Evolutionary conservation across 2,888 invertebrate species (phyloP).

Genomic region (Nematopogon swammerdamellus): DNA sequence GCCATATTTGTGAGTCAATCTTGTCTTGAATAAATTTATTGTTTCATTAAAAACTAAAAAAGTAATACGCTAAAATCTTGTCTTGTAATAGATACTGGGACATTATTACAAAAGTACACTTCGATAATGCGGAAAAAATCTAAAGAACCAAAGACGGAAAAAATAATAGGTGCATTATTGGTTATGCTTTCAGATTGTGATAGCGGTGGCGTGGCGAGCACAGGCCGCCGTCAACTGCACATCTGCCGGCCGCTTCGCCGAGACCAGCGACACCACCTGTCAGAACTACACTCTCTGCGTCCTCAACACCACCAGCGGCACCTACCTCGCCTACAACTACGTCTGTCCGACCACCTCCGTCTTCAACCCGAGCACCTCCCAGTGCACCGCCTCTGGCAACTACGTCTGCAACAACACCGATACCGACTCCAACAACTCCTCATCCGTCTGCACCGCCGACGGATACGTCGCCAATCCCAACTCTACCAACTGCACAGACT

Average conservation of each 20-base stretch:
- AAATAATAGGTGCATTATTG: no score
- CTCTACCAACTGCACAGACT: constrained; percentile 28
- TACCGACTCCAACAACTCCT: constrained; percentile 8
- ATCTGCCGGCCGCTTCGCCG: constrained; percentile 29
- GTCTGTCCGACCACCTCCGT: constrained; percentile 37
- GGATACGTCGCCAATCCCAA: constrained; percentile 29
- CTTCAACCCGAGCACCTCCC: constrained; percentile 28
- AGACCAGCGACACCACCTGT: constrained; percentile 34
- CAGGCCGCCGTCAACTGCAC: constrained; percentile 25
- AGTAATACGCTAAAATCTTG: no score
- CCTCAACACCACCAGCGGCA: constrained; percentile 16
- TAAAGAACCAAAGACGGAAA: no score
- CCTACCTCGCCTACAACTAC: constrained; percentile 30
- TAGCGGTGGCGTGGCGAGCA: not conserved
- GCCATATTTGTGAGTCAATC: no score
- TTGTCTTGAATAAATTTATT: no score
- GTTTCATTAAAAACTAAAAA: no score
- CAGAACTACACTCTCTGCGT: constrained; percentile 39
- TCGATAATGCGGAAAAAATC: no score
- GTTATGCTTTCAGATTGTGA: not conserved
- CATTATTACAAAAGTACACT: no score
- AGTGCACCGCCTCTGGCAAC: constrained; percentile 28
- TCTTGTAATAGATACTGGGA: no score
- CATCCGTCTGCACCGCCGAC: constrained; percentile 26
- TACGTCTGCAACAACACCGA: constrained; percentile 24